phyloP scores from a whole-genome alignment of 2,888 invertebrate genomes.

The Synergus itoensis region DNA sequence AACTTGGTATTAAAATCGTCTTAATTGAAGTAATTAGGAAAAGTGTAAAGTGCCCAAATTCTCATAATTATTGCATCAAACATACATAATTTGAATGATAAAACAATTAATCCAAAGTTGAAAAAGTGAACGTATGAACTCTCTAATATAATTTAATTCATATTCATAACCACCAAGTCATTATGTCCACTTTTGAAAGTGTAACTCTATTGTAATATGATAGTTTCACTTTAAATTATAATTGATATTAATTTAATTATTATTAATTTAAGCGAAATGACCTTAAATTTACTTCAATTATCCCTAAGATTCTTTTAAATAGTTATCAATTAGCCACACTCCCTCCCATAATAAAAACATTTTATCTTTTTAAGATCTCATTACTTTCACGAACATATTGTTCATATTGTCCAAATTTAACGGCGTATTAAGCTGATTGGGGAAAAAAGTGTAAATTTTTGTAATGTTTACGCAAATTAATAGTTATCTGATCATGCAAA shows the following conservation, averaged over 20 bases:
- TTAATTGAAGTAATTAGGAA: no score
- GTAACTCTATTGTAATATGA: neutral
- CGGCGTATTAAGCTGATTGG: neutral
- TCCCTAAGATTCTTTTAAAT: no score
- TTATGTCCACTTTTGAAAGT: constrained; percentile 10
- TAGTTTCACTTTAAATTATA: constrained; percentile 22
- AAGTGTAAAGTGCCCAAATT: no score
- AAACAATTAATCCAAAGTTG: neutral
- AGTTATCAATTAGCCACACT: neutral
- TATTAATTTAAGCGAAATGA: no score
- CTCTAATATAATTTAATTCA: neutral
- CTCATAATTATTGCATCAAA: neutral
- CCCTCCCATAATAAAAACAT: neutral
- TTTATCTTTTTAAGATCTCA: neutral
- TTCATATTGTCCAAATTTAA: neutral
- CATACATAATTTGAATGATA: neutral
- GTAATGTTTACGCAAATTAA: neutral
- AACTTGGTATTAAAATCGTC: neutral
- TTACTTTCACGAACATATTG: neutral
- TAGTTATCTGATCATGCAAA: neutral
- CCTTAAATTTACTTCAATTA: no score
- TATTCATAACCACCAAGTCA: neutral
- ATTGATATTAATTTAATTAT: neutral
- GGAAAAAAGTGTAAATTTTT: neutral
- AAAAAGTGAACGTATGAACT: neutral